Percentiles rank a stretch among this genome's conserved stretches.
Evolutionary conservation across 35 echinoderm and acorn worm genomes (phyloP).

Genomic region (Apostichopus parvimensis): DNA sequence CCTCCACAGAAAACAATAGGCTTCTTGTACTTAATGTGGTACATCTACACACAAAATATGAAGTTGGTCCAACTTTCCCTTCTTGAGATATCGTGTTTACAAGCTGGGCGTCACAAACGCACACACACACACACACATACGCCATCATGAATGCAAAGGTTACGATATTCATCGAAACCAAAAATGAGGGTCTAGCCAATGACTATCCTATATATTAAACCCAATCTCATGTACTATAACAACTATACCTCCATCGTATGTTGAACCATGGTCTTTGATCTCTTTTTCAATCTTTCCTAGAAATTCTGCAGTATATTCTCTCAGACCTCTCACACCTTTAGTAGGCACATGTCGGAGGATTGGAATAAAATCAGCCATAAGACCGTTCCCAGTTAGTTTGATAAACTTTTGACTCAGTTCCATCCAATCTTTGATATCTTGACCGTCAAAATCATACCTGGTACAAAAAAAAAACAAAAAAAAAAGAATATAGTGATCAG

Average conservation of each 20-base stretch:
- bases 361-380: conserved; percentile 1
- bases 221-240: no score
- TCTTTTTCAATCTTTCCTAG: neutral
- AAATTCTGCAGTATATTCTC: neutral
- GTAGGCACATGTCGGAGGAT: neutral
- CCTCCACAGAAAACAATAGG: no score
- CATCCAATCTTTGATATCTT: neutral
- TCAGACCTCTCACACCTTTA: neutral
- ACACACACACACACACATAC: no score
- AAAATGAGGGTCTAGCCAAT: no score
- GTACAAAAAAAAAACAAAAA: neutral
- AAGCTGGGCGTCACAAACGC: no score
- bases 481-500: neutral
- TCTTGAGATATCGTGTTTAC: no score
- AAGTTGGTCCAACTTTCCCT: no score
- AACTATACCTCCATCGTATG: neutral
- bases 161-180: no score
- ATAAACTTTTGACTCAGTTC: neutral
- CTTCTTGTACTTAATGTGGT: no score
- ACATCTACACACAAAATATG: no score
- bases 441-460: conserved; percentile 2
- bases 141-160: no score
- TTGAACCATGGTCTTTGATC: neutral
- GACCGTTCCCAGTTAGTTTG: neutral
- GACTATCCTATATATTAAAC: no score